These are phyloP conservation scores for Cantharis flavilabris DNA, from an alignment of 2,888 invertebrate genomes.

Conservation along the genomic window DNA sequence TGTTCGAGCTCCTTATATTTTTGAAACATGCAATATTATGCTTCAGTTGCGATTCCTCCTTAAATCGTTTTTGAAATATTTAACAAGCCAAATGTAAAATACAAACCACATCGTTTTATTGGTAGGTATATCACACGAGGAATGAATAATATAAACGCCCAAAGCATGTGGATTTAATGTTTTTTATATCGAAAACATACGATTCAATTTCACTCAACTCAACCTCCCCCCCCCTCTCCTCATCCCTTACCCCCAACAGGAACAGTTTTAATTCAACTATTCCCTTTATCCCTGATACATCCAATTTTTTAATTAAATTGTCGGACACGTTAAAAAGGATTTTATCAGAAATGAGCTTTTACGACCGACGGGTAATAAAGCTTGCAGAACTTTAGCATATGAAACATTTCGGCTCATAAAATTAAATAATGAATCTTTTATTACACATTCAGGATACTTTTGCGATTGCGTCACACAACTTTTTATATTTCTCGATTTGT, in stretches of 20 bases:
- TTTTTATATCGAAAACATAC: neutral
- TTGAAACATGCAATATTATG: constrained; percentile 42
- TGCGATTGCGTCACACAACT: neutral
- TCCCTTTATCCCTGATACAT: neutral
- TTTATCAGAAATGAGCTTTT: neutral
- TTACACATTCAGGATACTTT: neutral
- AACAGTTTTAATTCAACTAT: neutral
- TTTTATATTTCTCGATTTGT: neutral
- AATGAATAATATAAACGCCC: neutral
- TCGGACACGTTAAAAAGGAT: neutral
- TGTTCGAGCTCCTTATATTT: constrained; percentile 48
- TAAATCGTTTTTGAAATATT: constrained; percentile 18
- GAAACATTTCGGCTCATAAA: neutral
- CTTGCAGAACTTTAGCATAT: neutral
- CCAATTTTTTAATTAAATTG: neutral
- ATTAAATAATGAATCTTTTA: neutral
- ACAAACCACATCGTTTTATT: neutral
- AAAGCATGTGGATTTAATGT: neutral
- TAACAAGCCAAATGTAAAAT: constrained; percentile 9
- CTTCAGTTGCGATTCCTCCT: constrained; percentile 27
- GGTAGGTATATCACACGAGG: neutral
- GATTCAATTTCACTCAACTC: neutral
- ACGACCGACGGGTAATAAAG: neutral
- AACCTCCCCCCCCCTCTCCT: neutral
- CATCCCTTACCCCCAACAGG: neutral